Percentiles rank a stretch among this genome's conserved stretches.
Evolutionary conservation across 1,140 invertebrate species (phyloP).

Genomic region (Drosophila trapezifrons): DNA sequence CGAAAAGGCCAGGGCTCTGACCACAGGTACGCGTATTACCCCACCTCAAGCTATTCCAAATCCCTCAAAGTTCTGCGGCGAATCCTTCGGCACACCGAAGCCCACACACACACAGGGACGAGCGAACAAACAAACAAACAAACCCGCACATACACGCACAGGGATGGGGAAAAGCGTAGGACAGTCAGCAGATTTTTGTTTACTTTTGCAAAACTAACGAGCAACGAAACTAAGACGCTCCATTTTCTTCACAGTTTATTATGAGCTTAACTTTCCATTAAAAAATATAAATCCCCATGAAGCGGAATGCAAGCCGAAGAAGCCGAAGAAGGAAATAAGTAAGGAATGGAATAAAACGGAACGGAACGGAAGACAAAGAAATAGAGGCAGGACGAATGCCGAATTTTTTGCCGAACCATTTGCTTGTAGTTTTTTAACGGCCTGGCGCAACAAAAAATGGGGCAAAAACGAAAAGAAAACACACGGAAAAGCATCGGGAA

Average conservation of each 20-base stretch:
- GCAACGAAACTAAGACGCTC: constrained; percentile 69
- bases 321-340: constrained; percentile 2
- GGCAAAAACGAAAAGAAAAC: constrained; percentile 44
- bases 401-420: constrained; percentile 66
- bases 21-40: constrained; percentile 43
- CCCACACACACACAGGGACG: constrained; percentile 4
- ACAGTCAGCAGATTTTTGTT: constrained; percentile 55
- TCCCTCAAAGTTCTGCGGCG: constrained; percentile 44
- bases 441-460: constrained; percentile 55
- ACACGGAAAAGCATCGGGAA: constrained; percentile 33
- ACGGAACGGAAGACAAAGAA: constrained; percentile 29
- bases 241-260: constrained; percentile 79
- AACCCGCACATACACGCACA: background rate
- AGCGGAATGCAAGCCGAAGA: constrained; percentile 53
- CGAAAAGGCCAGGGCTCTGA: constrained; percentile 18
- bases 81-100: constrained; percentile 34
- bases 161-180: background rate
- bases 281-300: constrained; percentile 79
- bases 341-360: constrained; percentile 2
- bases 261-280: constrained; percentile 81
- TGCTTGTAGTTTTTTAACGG: constrained; percentile 71
- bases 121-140: constrained; percentile 10
- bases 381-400: constrained; percentile 59
- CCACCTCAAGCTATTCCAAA: constrained; percentile 38
- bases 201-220: constrained; percentile 60